Percentiles rank a stretch among this genome's conserved stretches.
Evolutionary conservation across 1,140 invertebrate species (phyloP).

Genomic region (Nasonia longicornis): DNA sequence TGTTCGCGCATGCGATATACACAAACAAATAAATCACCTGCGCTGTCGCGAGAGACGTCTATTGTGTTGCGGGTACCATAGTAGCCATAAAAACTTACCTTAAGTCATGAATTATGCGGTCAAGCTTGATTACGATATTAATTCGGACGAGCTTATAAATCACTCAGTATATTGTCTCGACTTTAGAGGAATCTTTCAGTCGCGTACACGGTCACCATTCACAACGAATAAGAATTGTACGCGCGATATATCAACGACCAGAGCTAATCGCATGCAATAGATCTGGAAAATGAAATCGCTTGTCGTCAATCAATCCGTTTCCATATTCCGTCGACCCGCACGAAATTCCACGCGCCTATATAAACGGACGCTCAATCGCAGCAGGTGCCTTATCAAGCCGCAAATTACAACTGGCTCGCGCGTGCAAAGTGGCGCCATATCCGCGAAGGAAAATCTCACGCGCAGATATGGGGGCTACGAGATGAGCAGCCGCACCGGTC

Average conservation of each 20-base stretch:
- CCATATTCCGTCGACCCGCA: too few relatives aligned
- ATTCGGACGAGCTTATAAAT: neutral
- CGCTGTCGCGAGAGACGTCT: neutral
- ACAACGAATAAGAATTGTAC: too few relatives aligned
- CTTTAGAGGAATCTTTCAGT: too few relatives aligned
- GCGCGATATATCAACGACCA: too few relatives aligned
- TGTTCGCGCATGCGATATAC: too few relatives aligned
- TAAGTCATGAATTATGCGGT: neutral
- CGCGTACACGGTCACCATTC: too few relatives aligned
- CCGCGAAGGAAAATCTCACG: neutral
- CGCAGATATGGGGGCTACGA: neutral
- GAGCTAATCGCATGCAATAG: too few relatives aligned
- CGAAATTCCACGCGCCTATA: too few relatives aligned
- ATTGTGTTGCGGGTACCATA: neutral
- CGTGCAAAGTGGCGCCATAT: neutral
- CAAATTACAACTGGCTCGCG: neutral
- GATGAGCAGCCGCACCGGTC: neutral
- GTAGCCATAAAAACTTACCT: neutral
- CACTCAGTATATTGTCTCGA: too few relatives aligned
- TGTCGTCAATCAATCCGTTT: too few relatives aligned
- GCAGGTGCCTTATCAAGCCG: neutral
- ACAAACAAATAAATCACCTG: neutral
- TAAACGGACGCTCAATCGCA: too few relatives aligned
- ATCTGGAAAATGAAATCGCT: too few relatives aligned
- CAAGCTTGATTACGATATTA: slow-evolving; percentile 5